Conservation (phyloP, 2,113 vertebrate genomes). For the Xiphorhynchus elegans region DNA sequence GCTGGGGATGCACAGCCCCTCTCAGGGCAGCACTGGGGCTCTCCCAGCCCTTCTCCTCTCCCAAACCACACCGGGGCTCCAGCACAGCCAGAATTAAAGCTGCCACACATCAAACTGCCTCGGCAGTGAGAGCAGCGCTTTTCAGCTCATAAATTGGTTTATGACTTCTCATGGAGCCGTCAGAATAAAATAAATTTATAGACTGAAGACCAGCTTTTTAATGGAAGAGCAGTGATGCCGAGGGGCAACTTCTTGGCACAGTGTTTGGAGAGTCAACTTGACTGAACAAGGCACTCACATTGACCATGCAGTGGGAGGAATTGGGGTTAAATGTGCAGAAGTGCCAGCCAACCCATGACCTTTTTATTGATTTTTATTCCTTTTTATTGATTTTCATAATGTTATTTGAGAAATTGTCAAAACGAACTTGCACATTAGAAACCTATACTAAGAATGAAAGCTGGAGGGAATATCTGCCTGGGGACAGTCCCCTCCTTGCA, state of each 20-base stretch:
- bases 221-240: background rate
- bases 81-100: background rate
- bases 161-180: conserved; percentile 15
- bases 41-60: background rate
- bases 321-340: background rate
- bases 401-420: background rate
- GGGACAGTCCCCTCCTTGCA: rapidly evolving
- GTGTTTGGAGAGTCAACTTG: background rate
- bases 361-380: background rate
- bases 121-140: conserved; percentile 7
- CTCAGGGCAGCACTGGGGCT: background rate
- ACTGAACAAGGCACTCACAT: background rate
- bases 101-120: background rate
- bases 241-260: background rate
- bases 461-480: background rate
- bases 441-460: rapidly evolving
- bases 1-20: rapidly evolving
- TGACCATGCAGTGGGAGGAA: background rate
- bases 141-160: conserved; percentile 57
- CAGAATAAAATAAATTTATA: conserved; percentile 35
- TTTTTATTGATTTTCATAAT: background rate
- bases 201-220: conserved; percentile 3
- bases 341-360: background rate
- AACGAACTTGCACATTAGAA: background rate
- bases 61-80: background rate